phyloP scores from a whole-genome alignment of 2,797 vertebrate genomes.

The Pangasius krempfi region DNA sequence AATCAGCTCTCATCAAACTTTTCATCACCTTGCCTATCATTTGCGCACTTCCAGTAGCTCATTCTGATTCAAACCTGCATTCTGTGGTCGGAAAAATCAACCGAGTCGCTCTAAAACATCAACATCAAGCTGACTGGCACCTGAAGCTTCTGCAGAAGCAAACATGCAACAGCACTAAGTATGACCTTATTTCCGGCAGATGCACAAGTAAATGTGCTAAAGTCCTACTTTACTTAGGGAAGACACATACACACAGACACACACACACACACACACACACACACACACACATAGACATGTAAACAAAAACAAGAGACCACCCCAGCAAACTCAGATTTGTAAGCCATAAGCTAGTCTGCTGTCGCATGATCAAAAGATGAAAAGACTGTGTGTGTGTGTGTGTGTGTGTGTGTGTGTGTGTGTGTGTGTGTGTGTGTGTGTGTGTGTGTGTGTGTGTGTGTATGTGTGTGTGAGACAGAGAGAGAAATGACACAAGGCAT shows the following conservation, averaged over 20 bases:
- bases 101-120: not conserved
- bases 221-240: slow-evolving; percentile 1
- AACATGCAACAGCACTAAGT: slow-evolving; percentile 29
- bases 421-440: not conserved
- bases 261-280: not conserved
- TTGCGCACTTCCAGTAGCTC: slow-evolving; percentile 20
- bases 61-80: not conserved
- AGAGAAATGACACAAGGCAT: not conserved
- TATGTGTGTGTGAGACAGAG: not conserved
- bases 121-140: slow-evolving; percentile 7
- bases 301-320: not conserved
- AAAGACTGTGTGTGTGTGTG: not conserved
- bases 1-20: not conserved
- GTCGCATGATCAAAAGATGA: not conserved
- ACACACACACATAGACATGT: not conserved
- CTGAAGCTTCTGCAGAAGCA: slow-evolving; percentile 35
- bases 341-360: not conserved
- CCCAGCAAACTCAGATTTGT: not conserved
- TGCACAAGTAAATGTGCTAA: slow-evolving; percentile 4
- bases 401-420: not conserved
- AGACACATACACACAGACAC: not conserved
- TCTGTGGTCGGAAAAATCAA: slow-evolving; percentile 44
- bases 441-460: not conserved
- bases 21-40: not conserved
- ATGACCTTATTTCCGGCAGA: slow-evolving; percentile 44